Base-by-base conservation (phyloP, 23 tunicate genomes). In the Styela clava region DNA sequence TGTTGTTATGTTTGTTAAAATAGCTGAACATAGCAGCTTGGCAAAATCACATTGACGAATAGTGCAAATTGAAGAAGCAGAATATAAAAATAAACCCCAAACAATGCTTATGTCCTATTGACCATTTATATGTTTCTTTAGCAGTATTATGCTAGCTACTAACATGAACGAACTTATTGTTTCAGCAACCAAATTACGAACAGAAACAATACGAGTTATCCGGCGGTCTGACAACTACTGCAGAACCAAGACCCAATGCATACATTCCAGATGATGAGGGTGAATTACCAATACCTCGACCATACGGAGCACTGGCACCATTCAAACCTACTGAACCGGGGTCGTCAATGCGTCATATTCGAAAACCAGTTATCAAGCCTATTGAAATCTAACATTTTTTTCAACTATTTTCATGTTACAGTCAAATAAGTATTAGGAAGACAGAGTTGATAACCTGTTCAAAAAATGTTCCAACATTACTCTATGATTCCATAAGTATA, bases 171-270 rank as follows among this genome's bases (percentile, higher is more conserved):
- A 44, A 44, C 12, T 44, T 44, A 7, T 44, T 44, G 5, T 32
- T 71, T 18, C 56, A 44, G 67, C 71, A 91, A 89, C 74, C 67
- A 19, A 83, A 83, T 34, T 87, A 91, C 36, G 97, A 91, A 64
- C 91, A 91, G 29, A 74, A 78, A 52, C 97, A 91, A 72, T 88
- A 93, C 52, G 89, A 93, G 70, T 86, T 93, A 3, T 78, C 88
- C 5, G 87, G 85, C 26, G 98, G 98, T 2, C 34, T 87, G 1
- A 67, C 86, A 3, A 93, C 98, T 2, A 94, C 98, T 2, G 94
- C 95, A 51, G 98, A 85, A 61, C 98, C 98, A 3, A 87, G 98
- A 26, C 98, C 98, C 26, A 94, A 94, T 72, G 98, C 98, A 1
- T 94, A 94, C 85, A 88, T 94, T n/a, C 98, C 98, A 2, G 91